These are phyloP conservation scores for Strigamia crassipes DNA, from an alignment of 2,888 invertebrate species.

Conservation along the genomic window DNA sequence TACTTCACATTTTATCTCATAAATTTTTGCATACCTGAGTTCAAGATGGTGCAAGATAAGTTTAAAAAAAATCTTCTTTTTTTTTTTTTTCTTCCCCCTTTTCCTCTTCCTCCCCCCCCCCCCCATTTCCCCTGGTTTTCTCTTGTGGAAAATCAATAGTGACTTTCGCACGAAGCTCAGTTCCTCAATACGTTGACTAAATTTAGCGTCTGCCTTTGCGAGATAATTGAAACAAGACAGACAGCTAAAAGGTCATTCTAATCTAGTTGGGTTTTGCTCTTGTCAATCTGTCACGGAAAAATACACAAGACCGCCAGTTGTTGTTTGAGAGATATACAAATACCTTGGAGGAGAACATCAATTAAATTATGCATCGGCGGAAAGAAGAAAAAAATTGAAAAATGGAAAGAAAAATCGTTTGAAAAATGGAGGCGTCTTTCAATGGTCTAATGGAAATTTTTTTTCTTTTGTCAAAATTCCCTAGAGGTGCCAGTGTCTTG, in stretches of 20 bases:
- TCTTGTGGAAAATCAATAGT: constrained; percentile 24
- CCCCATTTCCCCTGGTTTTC: no score
- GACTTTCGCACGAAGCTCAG: constrained; percentile 30
- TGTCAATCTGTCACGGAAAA: constrained; percentile 10
- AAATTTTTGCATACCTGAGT: constrained; percentile 5
- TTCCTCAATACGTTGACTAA: constrained; percentile 27
- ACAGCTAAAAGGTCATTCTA: constrained; percentile 37
- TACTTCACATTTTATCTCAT: neutral
- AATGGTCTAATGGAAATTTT: neutral
- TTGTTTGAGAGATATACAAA: neutral
- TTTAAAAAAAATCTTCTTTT: no score
- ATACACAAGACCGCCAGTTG: constrained; percentile 17
- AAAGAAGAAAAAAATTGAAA: neutral
- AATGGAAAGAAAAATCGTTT: neutral
- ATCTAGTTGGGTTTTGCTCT: constrained; percentile 16
- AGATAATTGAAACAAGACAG: constrained; percentile 34
- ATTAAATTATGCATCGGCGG: neutral
- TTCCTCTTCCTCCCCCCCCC: no score
- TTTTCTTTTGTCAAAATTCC: neutral
- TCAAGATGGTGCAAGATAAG: neutral
- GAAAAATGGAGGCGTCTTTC: neutral
- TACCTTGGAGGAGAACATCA: neutral
- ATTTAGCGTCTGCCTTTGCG: constrained; percentile 28
- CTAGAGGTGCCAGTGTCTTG: neutral
- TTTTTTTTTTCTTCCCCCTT: neutral